Base-by-base conservation (phyloP, 2,113 vertebrate genomes). In the Fulmarus glacialis region DNA sequence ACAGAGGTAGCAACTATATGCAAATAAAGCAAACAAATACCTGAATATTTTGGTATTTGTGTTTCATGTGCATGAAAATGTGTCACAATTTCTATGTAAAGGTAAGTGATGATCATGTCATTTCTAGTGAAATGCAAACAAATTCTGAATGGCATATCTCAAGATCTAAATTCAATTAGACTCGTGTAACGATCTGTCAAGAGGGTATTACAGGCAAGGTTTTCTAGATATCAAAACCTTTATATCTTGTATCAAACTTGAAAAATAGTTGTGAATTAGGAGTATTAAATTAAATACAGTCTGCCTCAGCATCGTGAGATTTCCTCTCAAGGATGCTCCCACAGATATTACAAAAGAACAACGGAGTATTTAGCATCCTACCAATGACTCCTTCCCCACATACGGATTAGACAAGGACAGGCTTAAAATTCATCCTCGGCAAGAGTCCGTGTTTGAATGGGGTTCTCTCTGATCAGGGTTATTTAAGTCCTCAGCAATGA, bases 81-180 rank as follows among this genome's bases (percentile, higher is more conserved):
- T 13, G 16, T 96, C 95, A 96, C 78, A 95, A 90, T 94, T 96
- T 89, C 93, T 92, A 83, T 94, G 87, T 91, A 97, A 97, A 97
- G 91, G 85, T 83, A 67, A 72, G 59, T 58, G 81, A 56, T 95
- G 93, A 96, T 97, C 89, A 63, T 85, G 95, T 96, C 45, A 23
- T 96, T 94, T 85, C 95, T 70, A 93, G 66, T 91, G 93, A 97
- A 95, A 96, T 93, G 84, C 89, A 94, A 95, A 93, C 32, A n/a
- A 87, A 91, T 91, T 79, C 89, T 94, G 74, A 94, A 94, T 68
- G 47, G 81, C 40, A 21, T 97, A 96, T 97, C 94, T 95, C 53
- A 14, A 73, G 84, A 97, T 96, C 97, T 97, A 87, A 95, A 94
- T 94, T 95, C 96, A 97, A 52, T 96, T 93, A 96, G 91, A 29